phyloP scores from a whole-genome alignment of 2,113 vertebrate species.

The Cercocebus atys region DNA sequence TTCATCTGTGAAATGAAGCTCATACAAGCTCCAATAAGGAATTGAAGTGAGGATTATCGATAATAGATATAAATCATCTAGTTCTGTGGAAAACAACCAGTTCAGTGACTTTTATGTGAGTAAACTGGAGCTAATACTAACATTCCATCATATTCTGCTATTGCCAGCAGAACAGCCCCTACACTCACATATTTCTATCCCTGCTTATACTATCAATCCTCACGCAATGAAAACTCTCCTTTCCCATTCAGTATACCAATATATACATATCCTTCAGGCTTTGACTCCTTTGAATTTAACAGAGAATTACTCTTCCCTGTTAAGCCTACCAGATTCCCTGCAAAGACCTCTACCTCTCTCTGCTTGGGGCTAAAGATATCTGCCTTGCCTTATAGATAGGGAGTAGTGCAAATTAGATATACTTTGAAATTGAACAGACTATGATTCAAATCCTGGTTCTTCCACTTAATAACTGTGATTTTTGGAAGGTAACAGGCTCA shows the following conservation, averaged over 20 bases:
- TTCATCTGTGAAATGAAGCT: constrained; percentile 6
- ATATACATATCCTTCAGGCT: neutral
- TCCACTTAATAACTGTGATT: neutral
- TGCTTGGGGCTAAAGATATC: neutral
- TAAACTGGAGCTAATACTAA: neutral
- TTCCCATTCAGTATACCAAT: neutral
- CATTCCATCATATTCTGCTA: neutral
- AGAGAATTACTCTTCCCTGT: neutral
- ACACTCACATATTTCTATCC: neutral
- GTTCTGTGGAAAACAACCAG: neutral
- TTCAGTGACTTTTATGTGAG: neutral
- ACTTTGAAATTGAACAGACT: neutral
- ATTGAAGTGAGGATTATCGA: neutral
- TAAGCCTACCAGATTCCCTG: neutral
- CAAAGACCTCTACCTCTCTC: neutral
- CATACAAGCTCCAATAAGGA: neutral
- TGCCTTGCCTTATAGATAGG: neutral
- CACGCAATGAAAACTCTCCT: neutral
- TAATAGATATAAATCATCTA: neutral
- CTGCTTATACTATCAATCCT: neutral
- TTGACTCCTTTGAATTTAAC: neutral
- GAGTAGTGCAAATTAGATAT: neutral
- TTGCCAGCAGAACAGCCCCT: neutral
- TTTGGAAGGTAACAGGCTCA: neutral
- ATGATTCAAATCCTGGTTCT: neutral